A percentile compares a stretch with the other conserved stretches of the same genome.
Evolutionary conservation across 2,888 invertebrate species (phyloP).

Genomic region (Cylindroiulus punctatus): DNA sequence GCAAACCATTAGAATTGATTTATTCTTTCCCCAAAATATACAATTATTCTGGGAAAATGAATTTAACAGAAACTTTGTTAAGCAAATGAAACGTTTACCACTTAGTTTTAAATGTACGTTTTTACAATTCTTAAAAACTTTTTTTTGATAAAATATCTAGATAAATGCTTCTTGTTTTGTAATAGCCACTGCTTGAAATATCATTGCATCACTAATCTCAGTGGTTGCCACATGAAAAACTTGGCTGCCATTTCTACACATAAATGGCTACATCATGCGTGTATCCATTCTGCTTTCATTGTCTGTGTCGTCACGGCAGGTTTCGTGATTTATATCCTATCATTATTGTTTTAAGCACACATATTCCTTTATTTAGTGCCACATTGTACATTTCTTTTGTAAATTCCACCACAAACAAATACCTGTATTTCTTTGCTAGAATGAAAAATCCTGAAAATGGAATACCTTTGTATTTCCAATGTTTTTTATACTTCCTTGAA

Average conservation of each 20-base stretch:
- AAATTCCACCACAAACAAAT: neutral
- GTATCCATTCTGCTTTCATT: slow-evolving; percentile 12
- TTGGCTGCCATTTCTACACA: neutral
- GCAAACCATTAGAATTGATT: neutral
- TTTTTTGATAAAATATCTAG: too few species aligned
- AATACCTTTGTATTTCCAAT: neutral
- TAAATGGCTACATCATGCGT: neutral
- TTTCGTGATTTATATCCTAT: slow-evolving; percentile 21
- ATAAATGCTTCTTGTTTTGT: too few species aligned
- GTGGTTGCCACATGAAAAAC: neutral
- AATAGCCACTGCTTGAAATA: neutral
- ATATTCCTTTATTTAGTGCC: neutral
- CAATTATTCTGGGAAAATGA: neutral
- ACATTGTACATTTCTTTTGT: neutral
- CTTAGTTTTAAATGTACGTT: slow-evolving; percentile 3
- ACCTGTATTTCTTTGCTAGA: slow-evolving; percentile 7
- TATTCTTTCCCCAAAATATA: neutral
- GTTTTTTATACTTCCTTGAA: neutral
- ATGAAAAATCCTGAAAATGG: neutral
- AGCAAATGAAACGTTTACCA: neutral
- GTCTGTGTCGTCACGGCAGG: slow-evolving; percentile 16
- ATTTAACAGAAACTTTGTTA: neutral
- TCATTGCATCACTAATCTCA: neutral
- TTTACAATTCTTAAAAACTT: neutral
- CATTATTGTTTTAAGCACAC: neutral